Conservation (phyloP, 2,113 vertebrate genomes). For the Xenopus tropicalis region UCB_Xtro_10.0 CM004450.2:60150001-60150500, state of each 20-base stretch:
- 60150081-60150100: too few relatives aligned
- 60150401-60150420: constrained; percentile 17
- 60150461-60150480: background rate
- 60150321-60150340: constrained; percentile 15
- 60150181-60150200: too few relatives aligned
- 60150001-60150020: too few relatives aligned
- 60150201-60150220: too few relatives aligned
- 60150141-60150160: too few relatives aligned
- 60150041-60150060: too few relatives aligned
- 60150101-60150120: too few relatives aligned
- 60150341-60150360: constrained; percentile 3
- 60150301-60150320: constrained; percentile 7
- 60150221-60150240: background rate
- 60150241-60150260: constrained; percentile 14
- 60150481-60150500: constrained; percentile 13
- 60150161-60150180: too few relatives aligned
- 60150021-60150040: too few relatives aligned
- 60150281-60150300: constrained; percentile 20
- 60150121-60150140: too few relatives aligned
- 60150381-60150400: constrained; percentile 19
- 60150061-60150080: too few relatives aligned
- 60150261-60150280: constrained; percentile 22
- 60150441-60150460: constrained; percentile 18
- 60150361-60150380: constrained; percentile 22
- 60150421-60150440: constrained; percentile 23